Evolutionary conservation across 2,113 vertebrate genomes (phyloP), one percentile per base, ranked within the genome.

Genomic region (Nothobranchius furzeri): DNA sequence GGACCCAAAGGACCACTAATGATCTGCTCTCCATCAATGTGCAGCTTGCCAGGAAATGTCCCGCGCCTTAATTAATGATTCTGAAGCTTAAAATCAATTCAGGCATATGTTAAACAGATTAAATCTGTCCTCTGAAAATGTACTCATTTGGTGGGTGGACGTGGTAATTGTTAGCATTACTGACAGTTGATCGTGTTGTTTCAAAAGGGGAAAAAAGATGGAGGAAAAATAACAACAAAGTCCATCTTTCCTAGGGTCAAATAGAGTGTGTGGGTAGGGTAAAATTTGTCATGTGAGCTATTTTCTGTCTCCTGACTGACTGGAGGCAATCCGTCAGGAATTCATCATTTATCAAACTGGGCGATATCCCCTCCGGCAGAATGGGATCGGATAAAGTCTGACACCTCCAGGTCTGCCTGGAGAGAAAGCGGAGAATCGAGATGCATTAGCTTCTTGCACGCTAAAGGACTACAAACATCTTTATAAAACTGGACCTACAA

Each of bases 31-130:
- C 84, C 78, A 83, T 92, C 91, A 89, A 81, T 68, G 82, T 74
- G 87, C 79, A 66, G 83, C 86, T 82, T 83, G 68, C 75, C 85
- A 88, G 86, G 88, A 93, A 90, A 90, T 82, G 85, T 85, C 84
- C 72, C 11, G 9, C 68, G 55, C 73, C 70, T 85, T 90, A 91
- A 91, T 92, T 87, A 91, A 92, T 81, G 81, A 86, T 89, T 91
- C 59, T 24, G 74, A 76, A 84, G 85, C 81, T 69, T 87, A 79
- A 88, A 90, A 93, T 95, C 93, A 83, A 92, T 94, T 89, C 7
- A 60, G 20, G 52, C 74, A 74, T 54, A 81, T 90, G 92, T 90
- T 92, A 88, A 80, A 90, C 87, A 82, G 90, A 89, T 89, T 83
- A 87, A 91, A 90, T 79, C 74, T 64, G 81, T 84, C 75, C 57